Evolutionary conservation across 2,797 vertebrate genomes (phyloP).

Genomic region (Vireo griseus): DNA sequence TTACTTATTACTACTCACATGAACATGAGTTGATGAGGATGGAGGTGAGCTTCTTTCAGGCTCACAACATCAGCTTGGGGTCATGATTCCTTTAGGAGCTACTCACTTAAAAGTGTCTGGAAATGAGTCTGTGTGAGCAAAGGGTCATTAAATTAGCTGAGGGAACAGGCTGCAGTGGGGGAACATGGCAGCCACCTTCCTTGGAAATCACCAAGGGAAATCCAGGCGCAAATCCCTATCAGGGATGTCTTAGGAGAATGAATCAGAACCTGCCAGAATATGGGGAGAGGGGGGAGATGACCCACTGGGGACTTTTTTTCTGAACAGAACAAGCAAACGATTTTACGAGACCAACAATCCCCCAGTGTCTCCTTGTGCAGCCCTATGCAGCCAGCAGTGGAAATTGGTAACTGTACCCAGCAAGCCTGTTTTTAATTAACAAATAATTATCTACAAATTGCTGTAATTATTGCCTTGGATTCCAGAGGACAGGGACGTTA

Average conservation of each 20-base stretch:
- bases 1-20: background rate
- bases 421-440: constrained; percentile 69
- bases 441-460: constrained; percentile 71
- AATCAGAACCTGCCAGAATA: constrained; percentile 10
- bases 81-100: background rate
- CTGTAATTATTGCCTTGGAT: constrained; percentile 68
- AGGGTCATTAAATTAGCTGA: background rate
- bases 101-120: background rate
- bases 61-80: background rate
- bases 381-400: background rate
- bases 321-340: background rate
- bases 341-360: background rate
- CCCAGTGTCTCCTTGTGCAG: constrained; percentile 30
- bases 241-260: background rate
- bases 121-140: background rate
- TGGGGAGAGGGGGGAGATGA: background rate
- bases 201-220: background rate
- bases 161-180: background rate
- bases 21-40: background rate
- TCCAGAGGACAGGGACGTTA: constrained; percentile 53
- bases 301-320: background rate
- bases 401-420: constrained; percentile 66
- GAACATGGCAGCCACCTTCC: background rate
- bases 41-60: background rate
- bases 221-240: background rate